Evolutionary conservation across 2,888 invertebrate species (phyloP), one percentile per base, ranked within the genome.

Genomic region (Pedicia rivosa): DNA sequence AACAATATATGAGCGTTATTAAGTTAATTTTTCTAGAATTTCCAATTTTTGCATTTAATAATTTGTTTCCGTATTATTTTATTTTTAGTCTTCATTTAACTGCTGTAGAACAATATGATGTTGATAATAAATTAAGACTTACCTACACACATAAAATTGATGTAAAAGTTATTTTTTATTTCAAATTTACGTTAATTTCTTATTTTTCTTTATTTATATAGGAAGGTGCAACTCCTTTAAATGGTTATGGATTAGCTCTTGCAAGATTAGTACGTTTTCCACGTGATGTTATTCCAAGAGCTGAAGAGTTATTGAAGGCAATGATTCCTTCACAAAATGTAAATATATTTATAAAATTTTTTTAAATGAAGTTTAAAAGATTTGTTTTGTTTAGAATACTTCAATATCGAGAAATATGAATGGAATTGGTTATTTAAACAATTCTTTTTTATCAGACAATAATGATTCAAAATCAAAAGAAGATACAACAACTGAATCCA

Each of bases 1-100:
- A 75, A 32, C 47, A 76, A 13, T 77, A 78, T 50, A 62, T 60
- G 32, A 84, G 80, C 54, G 76, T 83, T 8, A 68, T 70, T 40
- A 82, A 80, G 87, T 87, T 68, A 59, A 20, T 33, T 26, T 13
- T 15, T 14, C 13, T 25, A 9, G 17, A 68, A 59, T 19, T 5
- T 24, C 5, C 17, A 1, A 6, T 22, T 37, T 24, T 9, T 12
- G 6, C 10, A 12, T 24, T 29, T 10, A 29, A n/a, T 7, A 30
- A 30, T 22, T 27, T 13, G 16, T 10, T 12, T 33, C 10, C 25
- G 26, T 35, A 35, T 28, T 28, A 2, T 16, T 39, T 36, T 35
- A 31, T 36, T 49, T 49, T 31, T 39, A 70, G 69, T 37, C 66
- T 64, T 55, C 63, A 66, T 45, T 53, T 70, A 52, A 59, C 64